A percentile compares a stretch with the other conserved stretches of the same genome.
phyloP scores from a whole-genome alignment of 2,888 invertebrate genomes.

The Cataglyphis livida region DNA sequence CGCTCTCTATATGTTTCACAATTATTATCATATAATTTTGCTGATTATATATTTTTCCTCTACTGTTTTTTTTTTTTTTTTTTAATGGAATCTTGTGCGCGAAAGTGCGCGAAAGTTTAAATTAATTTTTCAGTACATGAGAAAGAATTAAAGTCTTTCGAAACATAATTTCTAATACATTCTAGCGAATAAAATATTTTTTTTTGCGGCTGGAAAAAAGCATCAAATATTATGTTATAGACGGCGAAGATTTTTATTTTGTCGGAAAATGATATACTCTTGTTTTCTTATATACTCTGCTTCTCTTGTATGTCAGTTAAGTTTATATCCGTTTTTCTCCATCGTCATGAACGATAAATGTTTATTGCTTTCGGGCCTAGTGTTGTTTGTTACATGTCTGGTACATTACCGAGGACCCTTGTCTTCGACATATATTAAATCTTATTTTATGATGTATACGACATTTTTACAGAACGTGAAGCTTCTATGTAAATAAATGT shows the following conservation, averaged over 20 bases:
- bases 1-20: neutral
- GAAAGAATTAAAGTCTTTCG: neutral
- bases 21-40: conserved; percentile 8
- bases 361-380: conserved; percentile 52
- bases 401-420: conserved; percentile 44
- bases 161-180: neutral
- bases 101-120: neutral
- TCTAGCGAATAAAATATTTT: neutral
- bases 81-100: neutral
- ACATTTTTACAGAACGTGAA: conserved; percentile 47
- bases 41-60: neutral
- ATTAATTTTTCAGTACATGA: neutral
- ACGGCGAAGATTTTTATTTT: neutral
- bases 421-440: conserved; percentile 59
- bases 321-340: conserved; percentile 39
- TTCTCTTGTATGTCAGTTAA: conserved; percentile 31
- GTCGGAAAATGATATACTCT: conserved; percentile 10
- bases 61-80: no score
- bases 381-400: conserved; percentile 48
- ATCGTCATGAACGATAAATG: conserved; percentile 22
- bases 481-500: conserved; percentile 63
- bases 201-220: neutral
- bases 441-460: conserved; percentile 63
- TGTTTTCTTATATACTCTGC: no score
- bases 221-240: neutral